Evolutionary conservation across 1,140 invertebrate species (phyloP).

Genomic region (Solenopsis fugax): DNA sequence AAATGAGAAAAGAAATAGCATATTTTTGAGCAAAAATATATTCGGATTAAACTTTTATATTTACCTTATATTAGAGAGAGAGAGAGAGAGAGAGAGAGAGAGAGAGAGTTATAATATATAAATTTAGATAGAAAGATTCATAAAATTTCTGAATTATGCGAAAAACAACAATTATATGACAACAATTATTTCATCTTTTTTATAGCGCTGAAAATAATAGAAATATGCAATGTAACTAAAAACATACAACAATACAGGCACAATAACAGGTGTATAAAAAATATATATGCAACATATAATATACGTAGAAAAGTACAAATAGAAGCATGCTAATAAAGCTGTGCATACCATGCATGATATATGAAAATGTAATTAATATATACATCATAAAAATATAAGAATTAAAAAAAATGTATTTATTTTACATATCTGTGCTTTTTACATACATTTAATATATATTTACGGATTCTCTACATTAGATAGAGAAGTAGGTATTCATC

Average conservation of each 20-base stretch:
- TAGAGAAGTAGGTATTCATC: background rate
- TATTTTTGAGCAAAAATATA: background rate
- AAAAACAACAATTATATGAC: slow-evolving; percentile 27
- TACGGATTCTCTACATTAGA: slow-evolving; percentile 15
- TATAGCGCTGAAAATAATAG: background rate
- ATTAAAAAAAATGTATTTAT: slow-evolving; percentile 46
- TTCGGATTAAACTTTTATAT: slow-evolving; percentile 24
- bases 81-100: too few species aligned
- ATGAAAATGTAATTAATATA: slow-evolving; percentile 34
- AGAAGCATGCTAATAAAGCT: slow-evolving; percentile 61
- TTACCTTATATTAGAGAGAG: background rate
- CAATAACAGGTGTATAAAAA: background rate
- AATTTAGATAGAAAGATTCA: background rate
- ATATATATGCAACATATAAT: background rate
- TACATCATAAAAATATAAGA: slow-evolving; percentile 13
- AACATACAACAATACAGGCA: background rate
- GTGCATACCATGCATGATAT: slow-evolving; percentile 49
- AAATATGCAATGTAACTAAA: background rate
- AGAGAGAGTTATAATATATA: background rate
- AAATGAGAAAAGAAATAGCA: background rate
- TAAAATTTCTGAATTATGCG: slow-evolving; percentile 29
- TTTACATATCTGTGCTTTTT: slow-evolving; percentile 19
- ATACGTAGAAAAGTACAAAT: slow-evolving; percentile 5
- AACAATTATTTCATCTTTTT: slow-evolving; percentile 16
- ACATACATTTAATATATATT: slow-evolving; percentile 34